Conservation (phyloP, 2,113 vertebrate genomes). For the Myrmecophaga tridactyla region DNA sequence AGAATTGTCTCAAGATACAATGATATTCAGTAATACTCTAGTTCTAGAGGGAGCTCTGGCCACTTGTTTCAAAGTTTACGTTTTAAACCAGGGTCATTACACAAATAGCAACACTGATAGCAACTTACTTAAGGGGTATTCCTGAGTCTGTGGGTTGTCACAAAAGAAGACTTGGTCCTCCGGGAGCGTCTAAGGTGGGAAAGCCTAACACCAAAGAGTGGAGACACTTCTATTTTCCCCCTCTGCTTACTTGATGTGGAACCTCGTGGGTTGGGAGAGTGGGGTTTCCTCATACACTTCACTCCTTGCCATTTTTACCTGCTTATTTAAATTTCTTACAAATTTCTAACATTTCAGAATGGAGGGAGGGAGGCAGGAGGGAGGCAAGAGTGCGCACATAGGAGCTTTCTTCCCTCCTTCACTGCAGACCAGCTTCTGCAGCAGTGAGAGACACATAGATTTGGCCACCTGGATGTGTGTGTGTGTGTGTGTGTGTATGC, state of each 20-base stretch:
- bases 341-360: background rate
- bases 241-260: background rate
- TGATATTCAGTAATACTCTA: background rate
- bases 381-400: background rate
- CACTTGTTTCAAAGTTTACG: background rate
- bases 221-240: background rate
- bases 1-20: background rate
- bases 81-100: background rate
- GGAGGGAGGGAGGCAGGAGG: background rate
- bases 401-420: background rate
- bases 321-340: background rate
- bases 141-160: background rate
- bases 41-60: too few relatives aligned
- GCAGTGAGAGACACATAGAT: background rate
- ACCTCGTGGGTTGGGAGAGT: background rate
- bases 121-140: background rate
- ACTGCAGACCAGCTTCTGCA: background rate
- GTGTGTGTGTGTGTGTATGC: rapidly evolving
- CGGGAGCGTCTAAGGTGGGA: background rate
- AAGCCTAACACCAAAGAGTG: background rate
- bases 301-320: background rate
- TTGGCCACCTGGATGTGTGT: background rate
- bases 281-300: background rate
- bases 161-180: background rate
- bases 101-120: too few relatives aligned